Conservation (phyloP, 2,113 vertebrate species). For the Desmodus rotundus region DNA sequence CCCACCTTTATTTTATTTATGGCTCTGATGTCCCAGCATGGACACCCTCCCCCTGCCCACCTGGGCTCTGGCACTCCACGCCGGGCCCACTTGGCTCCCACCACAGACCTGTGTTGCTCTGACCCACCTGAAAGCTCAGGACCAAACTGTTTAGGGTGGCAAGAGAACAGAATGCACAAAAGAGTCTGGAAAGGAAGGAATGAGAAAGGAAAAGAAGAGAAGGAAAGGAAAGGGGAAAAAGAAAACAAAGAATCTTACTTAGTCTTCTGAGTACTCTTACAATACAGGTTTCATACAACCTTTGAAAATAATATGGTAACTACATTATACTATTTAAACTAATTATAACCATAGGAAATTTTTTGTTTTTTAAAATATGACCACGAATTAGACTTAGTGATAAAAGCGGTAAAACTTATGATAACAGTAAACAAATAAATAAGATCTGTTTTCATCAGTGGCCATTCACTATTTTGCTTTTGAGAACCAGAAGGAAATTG, state of each 20-base stretch:
- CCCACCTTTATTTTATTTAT: not conserved
- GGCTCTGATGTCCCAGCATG: not conserved
- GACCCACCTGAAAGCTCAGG: not conserved
- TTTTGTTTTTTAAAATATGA: not conserved
- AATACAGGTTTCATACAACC: not conserved
- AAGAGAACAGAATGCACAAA: not conserved
- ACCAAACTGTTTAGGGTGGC: not conserved
- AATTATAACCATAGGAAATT: not conserved
- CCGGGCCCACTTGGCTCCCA: not conserved
- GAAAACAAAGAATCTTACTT: not conserved
- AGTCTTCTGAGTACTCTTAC: not conserved
- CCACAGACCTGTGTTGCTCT: not conserved
- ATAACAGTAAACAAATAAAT: not conserved
- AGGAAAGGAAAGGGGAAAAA: not conserved
- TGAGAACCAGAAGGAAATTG: conserved; percentile 83
- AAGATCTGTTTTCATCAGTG: conserved; percentile 70
- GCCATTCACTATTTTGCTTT: conserved; percentile 81
- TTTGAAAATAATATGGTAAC: not conserved
- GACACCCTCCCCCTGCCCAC: not conserved
- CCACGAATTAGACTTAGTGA: conserved; percentile 5
- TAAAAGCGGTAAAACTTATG: not conserved
- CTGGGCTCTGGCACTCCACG: not conserved
- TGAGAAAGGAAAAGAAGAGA: not conserved
- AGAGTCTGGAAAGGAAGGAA: not conserved
- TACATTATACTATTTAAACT: not conserved